phyloP scores from a whole-genome alignment of 1,140 invertebrate genomes.

The Drosophila equinoxialis region DNA sequence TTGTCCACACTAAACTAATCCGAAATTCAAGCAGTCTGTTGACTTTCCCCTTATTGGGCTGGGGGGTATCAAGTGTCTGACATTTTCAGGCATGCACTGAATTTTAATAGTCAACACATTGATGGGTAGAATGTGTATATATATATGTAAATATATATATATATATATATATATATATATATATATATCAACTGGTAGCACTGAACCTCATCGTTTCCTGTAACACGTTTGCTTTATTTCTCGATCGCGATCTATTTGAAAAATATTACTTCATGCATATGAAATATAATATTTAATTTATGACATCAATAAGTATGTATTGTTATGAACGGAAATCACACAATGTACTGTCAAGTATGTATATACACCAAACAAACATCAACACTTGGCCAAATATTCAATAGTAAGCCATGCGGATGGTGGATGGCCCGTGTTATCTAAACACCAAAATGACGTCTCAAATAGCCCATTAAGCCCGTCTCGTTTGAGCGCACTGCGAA shows the following conservation, averaged over 20 bases:
- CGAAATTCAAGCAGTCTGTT: constrained; percentile 46
- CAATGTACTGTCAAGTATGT: background rate
- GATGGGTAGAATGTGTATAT: constrained; percentile 1
- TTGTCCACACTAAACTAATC: constrained; percentile 11
- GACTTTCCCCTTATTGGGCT: constrained; percentile 27
- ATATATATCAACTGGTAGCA: constrained; percentile 8
- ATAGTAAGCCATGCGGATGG: constrained; percentile 19
- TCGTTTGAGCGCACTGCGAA: constrained; percentile 48
- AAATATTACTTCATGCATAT: too few relatives aligned
- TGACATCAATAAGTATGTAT: too few relatives aligned
- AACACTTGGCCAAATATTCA: constrained; percentile 9
- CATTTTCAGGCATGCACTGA: constrained; percentile 59
- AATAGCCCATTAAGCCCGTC: constrained; percentile 45
- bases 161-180: background rate
- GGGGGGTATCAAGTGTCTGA: constrained; percentile 60
- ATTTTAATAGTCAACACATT: constrained; percentile 47
- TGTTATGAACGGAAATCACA: background rate
- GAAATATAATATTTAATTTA: too few relatives aligned
- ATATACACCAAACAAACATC: background rate
- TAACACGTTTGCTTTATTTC: constrained; percentile 6
- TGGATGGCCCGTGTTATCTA: constrained; percentile 35
- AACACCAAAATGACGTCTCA: constrained; percentile 36
- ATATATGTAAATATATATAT: background rate
- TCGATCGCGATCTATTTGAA: background rate
- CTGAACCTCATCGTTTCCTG: constrained; percentile 6